Conservation (phyloP, 2,888 invertebrate species). For the Caenorhabditis drosophilae region DNA sequence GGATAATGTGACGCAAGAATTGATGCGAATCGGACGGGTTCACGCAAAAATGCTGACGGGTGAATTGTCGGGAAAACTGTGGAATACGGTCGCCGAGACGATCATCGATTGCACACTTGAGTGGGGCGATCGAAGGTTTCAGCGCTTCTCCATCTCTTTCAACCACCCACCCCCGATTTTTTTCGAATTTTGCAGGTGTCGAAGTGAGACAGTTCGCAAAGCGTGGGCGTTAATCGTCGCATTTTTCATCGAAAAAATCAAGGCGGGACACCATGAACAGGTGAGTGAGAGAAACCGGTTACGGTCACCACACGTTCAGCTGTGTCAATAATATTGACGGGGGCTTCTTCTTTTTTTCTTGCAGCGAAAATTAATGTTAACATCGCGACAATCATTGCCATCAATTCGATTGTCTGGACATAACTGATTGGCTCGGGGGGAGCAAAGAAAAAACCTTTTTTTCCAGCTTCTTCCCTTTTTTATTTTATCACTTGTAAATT, state of each 20-base stretch:
- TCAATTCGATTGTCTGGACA: slow-evolving; percentile 34
- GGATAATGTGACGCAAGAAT: slow-evolving; percentile 55
- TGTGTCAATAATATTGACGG: background rate
- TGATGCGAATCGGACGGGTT: slow-evolving; percentile 60
- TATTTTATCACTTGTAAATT: background rate
- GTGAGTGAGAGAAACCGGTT: too few species aligned
- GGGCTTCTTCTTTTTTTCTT: slow-evolving; percentile 17
- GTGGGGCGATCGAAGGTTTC: slow-evolving; percentile 66
- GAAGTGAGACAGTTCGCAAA: slow-evolving; percentile 58
- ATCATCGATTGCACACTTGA: slow-evolving; percentile 68
- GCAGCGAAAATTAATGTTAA: slow-evolving; percentile 63
- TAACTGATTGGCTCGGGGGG: too few species aligned
- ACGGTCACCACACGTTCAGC: background rate
- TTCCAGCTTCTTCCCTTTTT: background rate
- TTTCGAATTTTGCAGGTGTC: slow-evolving; percentile 50
- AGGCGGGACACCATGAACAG: slow-evolving; percentile 67
- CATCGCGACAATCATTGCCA: slow-evolving; percentile 58
- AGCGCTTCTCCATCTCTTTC: too few species aligned
- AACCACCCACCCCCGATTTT: too few species aligned
- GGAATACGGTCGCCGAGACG: slow-evolving; percentile 66
- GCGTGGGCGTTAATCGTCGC: slow-evolving; percentile 69
- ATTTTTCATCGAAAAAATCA: slow-evolving; percentile 67
- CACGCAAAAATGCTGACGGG: slow-evolving; percentile 63
- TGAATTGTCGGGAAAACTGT: slow-evolving; percentile 63
- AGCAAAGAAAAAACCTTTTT: slow-evolving; percentile 29